phyloP scores from a whole-genome alignment of 2,797 vertebrate species.

The Gymnoscopelus microlampas region DNA sequence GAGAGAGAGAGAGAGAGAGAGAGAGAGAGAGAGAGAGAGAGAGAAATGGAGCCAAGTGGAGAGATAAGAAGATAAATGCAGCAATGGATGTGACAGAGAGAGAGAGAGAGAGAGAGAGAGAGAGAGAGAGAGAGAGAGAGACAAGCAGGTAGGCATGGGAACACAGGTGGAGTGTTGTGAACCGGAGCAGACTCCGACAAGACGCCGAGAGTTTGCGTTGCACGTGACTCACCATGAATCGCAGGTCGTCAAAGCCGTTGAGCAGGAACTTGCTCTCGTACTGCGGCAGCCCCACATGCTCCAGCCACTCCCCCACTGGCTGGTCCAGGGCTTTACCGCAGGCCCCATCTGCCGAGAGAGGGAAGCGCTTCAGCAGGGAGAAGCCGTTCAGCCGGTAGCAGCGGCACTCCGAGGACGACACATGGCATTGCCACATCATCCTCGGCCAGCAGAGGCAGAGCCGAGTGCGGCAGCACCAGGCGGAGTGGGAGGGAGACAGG shows the following conservation, averaged over 20 bases:
- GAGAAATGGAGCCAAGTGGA: background rate
- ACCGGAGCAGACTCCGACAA: constrained; percentile 53
- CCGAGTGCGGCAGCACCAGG: constrained; percentile 83
- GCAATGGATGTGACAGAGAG: background rate
- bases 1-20: too few species aligned
- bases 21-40: too few species aligned
- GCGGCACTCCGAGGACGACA: constrained; percentile 99
- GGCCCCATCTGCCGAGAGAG: constrained; percentile 91
- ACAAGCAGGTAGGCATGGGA: background rate
- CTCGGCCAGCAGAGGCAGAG: constrained; percentile 85
- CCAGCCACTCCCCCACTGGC: constrained; percentile 98
- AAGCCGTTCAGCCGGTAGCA: constrained; percentile 97
- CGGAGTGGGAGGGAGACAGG: constrained; percentile 79
- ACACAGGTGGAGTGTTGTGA: constrained; percentile 44
- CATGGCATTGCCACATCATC: constrained; percentile 99
- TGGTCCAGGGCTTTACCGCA: constrained; percentile 89
- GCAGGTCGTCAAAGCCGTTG: constrained; percentile 98
- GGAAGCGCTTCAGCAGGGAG: constrained; percentile 95
- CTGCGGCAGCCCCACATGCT: constrained; percentile 94
- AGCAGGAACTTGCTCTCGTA: constrained; percentile 98
- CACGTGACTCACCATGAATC: constrained; percentile 94
- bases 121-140: background rate
- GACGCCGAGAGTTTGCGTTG: constrained; percentile 46
- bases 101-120: background rate
- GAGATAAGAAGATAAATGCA: too few species aligned